These are phyloP conservation scores for Scomber scombrus DNA, from an alignment of 2,113 vertebrate genomes.

Conservation along the genomic window DNA sequence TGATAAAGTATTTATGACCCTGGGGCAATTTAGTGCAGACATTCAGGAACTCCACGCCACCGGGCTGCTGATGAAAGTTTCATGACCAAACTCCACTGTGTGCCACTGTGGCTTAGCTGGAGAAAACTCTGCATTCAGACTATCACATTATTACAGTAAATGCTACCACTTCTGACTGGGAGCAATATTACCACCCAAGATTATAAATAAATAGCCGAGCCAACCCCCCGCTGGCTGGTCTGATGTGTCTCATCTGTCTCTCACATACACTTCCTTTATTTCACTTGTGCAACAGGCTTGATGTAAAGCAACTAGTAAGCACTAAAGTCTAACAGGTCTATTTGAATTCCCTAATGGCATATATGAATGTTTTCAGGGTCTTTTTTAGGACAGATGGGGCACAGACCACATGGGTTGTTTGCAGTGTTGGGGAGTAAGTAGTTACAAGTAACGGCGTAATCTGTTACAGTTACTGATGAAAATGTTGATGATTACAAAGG, in stretches of 20 bases:
- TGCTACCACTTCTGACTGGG: background rate
- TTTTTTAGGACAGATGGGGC: too few species aligned
- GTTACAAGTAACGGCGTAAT: too few species aligned
- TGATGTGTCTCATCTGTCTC: background rate
- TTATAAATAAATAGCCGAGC: slow-evolving; percentile 21
- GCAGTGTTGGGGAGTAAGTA: too few species aligned
- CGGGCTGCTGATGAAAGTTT: slow-evolving; percentile 79
- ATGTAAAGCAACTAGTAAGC: background rate
- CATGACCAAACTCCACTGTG: slow-evolving; percentile 65
- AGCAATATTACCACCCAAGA: background rate
- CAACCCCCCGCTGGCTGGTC: background rate
- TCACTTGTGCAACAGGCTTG: background rate
- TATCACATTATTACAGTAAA: slow-evolving; percentile 30
- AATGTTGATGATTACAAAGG: too few species aligned
- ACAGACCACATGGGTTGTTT: too few species aligned
- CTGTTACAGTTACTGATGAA: too few species aligned
- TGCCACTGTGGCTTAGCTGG: slow-evolving; percentile 14
- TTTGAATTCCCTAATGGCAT: too few species aligned
- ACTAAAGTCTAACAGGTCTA: background rate
- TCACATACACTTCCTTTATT: background rate
- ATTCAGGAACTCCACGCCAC: slow-evolving; percentile 75
- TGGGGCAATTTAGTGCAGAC: slow-evolving; percentile 75
- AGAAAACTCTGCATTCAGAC: slow-evolving; percentile 24
- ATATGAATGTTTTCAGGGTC: too few species aligned
- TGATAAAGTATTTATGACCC: slow-evolving; percentile 81